A percentile compares a stretch with the other conserved stretches of the same genome.
Conservation (phyloP, 2,797 vertebrate species). For the Octomys mimax region DNA sequence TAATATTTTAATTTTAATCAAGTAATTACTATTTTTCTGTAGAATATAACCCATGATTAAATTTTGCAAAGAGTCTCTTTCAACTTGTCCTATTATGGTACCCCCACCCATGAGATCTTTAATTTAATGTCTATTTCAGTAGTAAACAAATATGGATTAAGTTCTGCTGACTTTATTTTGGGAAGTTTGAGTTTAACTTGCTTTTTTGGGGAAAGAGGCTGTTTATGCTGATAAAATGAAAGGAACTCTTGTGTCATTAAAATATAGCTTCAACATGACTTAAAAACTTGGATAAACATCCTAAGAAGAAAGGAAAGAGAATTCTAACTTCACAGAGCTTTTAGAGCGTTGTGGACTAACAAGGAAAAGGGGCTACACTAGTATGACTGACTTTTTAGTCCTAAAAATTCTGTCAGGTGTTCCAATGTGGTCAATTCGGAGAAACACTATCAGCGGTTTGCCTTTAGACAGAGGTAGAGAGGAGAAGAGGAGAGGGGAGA, state of each 20-base stretch:
- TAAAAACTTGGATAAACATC: conserved; percentile 61
- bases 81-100: background rate
- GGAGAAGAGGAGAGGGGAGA: conserved; percentile 76
- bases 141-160: background rate
- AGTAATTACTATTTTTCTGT: conserved; percentile 45
- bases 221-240: conserved; percentile 43
- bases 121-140: conserved; percentile 13
- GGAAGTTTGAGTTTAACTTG: conserved; percentile 31
- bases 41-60: conserved; percentile 27
- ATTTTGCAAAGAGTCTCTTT: conserved; percentile 29
- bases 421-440: conserved; percentile 83
- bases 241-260: conserved; percentile 55
- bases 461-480: conserved; percentile 52
- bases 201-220: background rate
- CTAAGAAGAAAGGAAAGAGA: conserved; percentile 69
- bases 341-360: conserved; percentile 30
- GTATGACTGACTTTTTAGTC: conserved; percentile 77
- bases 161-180: conserved; percentile 3
- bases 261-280: conserved; percentile 53
- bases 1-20: conserved; percentile 38
- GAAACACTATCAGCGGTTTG: conserved; percentile 56
- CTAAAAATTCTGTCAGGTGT: conserved; percentile 79
- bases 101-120: background rate
- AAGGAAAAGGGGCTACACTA: conserved; percentile 62
- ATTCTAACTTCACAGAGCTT: conserved; percentile 65